These are phyloP conservation scores for Brotula barbata DNA, from an alignment of 2,797 vertebrate species.

Conservation along the genomic window DNA sequence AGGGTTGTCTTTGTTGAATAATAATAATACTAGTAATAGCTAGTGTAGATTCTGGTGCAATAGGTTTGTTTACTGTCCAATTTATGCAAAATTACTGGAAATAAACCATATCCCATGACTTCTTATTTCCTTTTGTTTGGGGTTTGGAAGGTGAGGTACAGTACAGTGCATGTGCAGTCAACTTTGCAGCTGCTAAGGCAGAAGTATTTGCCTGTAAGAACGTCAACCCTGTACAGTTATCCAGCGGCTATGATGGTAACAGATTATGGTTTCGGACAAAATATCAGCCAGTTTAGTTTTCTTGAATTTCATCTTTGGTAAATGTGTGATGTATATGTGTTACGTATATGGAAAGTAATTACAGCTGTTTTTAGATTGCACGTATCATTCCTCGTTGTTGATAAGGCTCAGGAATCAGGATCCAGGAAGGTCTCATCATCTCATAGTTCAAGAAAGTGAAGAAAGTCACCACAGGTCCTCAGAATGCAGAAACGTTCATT, in stretches of 20 bases:
- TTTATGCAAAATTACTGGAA: conserved; percentile 56
- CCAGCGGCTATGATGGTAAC: conserved; percentile 2
- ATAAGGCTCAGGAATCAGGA: conserved; percentile 72
- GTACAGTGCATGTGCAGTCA: conserved; percentile 25
- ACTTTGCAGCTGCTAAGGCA: conserved; percentile 26
- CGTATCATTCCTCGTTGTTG: conserved; percentile 45
- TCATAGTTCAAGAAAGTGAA: conserved; percentile 27
- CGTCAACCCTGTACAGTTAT: conserved; percentile 18
- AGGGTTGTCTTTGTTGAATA: conserved; percentile 60
- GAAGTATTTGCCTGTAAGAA: conserved; percentile 14
- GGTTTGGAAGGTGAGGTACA: conserved; percentile 44
- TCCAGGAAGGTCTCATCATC: conserved; percentile 46
- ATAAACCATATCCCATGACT: conserved; percentile 55
- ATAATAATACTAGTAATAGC: conserved; percentile 61
- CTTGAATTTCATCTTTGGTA: conserved; percentile 31
- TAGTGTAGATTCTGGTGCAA: conserved; percentile 71
- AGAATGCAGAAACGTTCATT: conserved; percentile 21
- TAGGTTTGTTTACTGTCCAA: conserved; percentile 63
- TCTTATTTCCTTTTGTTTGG: conserved; percentile 50
- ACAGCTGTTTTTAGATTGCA: conserved; percentile 28
- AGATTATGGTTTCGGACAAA: conserved; percentile 21
- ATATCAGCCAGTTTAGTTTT: conserved; percentile 10
- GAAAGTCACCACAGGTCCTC: conserved; percentile 61
- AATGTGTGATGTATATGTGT: conserved; percentile 28
- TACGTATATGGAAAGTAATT: conserved; percentile 16